Evolutionary conservation across 2,888 invertebrate genomes (phyloP).

Genomic region (Polietes domitor): DNA sequence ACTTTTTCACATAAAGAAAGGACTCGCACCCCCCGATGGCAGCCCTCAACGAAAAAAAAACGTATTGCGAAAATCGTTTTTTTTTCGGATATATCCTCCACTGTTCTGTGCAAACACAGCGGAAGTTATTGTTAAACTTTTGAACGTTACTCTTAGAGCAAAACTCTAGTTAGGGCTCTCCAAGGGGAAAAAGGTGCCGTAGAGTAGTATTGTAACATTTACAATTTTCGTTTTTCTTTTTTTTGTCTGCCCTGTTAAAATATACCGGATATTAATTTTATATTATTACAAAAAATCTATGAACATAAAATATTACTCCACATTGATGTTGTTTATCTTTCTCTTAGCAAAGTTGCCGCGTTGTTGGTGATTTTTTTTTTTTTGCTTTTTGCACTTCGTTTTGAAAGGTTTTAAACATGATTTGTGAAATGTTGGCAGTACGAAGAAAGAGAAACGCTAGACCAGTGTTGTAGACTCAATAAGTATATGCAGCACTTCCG

Average conservation of each 20-base stretch:
- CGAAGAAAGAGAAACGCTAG: neutral
- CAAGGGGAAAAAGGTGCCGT: neutral
- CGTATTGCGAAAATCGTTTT: neutral
- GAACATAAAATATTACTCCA: conserved; percentile 29
- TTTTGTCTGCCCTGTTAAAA: conserved; percentile 12
- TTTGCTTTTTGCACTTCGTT: neutral
- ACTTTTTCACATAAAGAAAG: conserved; percentile 27
- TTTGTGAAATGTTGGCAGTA: neutral
- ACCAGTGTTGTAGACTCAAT: conserved; percentile 22
- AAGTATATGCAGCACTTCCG: conserved; percentile 66
- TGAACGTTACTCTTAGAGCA: neutral
- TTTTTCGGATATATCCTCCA: neutral
- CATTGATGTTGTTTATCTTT: conserved; percentile 44
- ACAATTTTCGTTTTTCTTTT: neutral
- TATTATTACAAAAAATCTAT: conserved; percentile 41
- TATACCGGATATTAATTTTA: conserved; percentile 65
- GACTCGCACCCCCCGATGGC: no score
- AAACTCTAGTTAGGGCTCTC: no score
- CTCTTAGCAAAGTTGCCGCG: conserved; percentile 14
- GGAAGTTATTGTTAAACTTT: conserved; percentile 30
- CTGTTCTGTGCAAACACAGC: conserved; percentile 6
- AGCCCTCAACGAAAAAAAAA: neutral
- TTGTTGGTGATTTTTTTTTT: conserved; percentile 1
- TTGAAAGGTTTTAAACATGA: conserved; percentile 30
- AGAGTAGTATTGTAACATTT: conserved; percentile 3